Evolutionary conservation across 2,888 invertebrate genomes (phyloP).

Genomic region (Agrochola circellaris): DNA sequence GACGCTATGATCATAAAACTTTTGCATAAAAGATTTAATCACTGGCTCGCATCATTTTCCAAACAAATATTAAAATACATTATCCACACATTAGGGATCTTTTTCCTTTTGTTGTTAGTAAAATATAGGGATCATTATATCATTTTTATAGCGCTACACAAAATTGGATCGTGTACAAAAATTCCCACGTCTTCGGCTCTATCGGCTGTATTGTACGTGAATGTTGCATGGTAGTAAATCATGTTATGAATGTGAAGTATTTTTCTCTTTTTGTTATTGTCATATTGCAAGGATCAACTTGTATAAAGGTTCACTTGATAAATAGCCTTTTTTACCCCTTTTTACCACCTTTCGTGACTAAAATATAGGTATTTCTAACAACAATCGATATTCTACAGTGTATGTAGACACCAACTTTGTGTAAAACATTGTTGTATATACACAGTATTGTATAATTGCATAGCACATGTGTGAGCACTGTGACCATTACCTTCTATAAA

Average conservation of each 20-base stretch:
- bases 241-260: not conserved
- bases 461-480: no score
- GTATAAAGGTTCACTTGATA: not conserved
- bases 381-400: not conserved
- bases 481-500: no score
- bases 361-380: not conserved
- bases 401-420: not conserved
- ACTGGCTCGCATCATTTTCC: not conserved
- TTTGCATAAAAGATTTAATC: conserved; percentile 9
- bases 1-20: not conserved
- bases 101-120: conserved; percentile 8
- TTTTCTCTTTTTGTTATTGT: not conserved
- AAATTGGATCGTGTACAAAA: conserved; percentile 15
- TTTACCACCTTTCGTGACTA: not conserved
- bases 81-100: not conserved
- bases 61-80: conserved; percentile 15
- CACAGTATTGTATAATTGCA: no score
- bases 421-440: no score
- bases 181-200: not conserved
- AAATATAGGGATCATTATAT: conserved; percentile 35
- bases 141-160: conserved; percentile 28
- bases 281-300: no score
- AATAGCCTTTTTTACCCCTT: not conserved
- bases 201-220: not conserved
- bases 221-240: not conserved